phyloP scores from a whole-genome alignment of 2,113 vertebrate species.

The Eublepharis macularius region DNA sequence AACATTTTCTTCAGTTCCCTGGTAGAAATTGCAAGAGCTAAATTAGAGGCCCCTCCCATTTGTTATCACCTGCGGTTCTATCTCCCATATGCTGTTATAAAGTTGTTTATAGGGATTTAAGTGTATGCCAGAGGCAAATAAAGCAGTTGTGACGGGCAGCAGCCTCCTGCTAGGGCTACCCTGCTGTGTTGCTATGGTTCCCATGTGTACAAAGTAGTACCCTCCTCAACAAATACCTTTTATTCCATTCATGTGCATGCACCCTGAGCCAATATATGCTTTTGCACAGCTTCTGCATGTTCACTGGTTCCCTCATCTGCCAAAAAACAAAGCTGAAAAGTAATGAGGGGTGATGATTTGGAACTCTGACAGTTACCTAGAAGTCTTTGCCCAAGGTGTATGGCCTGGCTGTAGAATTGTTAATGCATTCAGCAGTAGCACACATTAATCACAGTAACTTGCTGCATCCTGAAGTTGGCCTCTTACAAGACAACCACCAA shows the following conservation, averaged over 20 bases:
- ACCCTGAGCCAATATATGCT: neutral
- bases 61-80: conserved; percentile 42
- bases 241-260: neutral
- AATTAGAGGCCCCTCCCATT: conserved; percentile 39
- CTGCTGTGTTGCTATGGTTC: conserved; percentile 7
- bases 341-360: neutral
- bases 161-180: neutral
- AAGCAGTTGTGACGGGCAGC: neutral
- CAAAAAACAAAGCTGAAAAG: neutral
- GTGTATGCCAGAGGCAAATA: conserved; percentile 48
- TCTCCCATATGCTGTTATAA: conserved; percentile 69
- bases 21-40: neutral
- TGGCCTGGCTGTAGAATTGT: neutral
- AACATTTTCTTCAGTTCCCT: conserved; percentile 9
- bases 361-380: neutral
- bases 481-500: neutral
- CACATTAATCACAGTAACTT: neutral
- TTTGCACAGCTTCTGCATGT: neutral
- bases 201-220: neutral
- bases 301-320: neutral
- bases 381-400: neutral
- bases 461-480: neutral
- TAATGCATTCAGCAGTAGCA: neutral
- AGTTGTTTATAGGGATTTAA: neutral
- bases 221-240: neutral